phyloP scores from a whole-genome alignment of 2,113 vertebrate species.

The Hyaena hyaena region DNA sequence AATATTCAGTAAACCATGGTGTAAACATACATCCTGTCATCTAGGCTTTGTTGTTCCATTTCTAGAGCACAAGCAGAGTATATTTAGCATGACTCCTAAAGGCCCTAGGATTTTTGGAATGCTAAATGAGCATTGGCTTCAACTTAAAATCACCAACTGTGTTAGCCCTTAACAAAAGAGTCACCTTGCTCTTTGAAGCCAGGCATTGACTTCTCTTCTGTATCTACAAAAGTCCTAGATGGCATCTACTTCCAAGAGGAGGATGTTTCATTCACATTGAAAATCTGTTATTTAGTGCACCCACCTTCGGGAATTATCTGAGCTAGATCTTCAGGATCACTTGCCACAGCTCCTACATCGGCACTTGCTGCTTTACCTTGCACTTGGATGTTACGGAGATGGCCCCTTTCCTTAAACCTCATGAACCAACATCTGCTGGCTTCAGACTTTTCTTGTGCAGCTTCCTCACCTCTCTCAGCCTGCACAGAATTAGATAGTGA shows the following conservation, averaged over 20 bases:
- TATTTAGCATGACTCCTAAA: background rate
- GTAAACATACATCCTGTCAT: background rate
- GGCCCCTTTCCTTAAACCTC: background rate
- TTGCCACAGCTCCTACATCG: background rate
- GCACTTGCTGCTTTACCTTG: background rate
- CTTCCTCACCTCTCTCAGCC: background rate
- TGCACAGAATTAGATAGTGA: background rate
- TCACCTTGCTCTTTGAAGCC: background rate
- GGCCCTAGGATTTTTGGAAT: background rate
- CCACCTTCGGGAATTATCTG: background rate
- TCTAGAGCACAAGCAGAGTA: background rate
- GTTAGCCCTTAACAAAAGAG: background rate
- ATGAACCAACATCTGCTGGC: background rate
- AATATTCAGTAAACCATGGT: background rate
- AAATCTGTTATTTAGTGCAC: background rate
- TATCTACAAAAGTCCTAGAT: background rate
- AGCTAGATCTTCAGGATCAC: background rate
- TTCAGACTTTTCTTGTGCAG: background rate
- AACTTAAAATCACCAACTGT: background rate
- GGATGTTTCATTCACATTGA: background rate
- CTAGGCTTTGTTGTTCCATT: background rate
- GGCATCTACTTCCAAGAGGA: background rate
- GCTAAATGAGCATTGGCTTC: background rate
- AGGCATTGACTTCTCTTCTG: background rate
- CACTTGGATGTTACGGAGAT: fast-evolving